Base-by-base conservation (phyloP, 1,140 invertebrate species). In the Periplaneta americana region DNA sequence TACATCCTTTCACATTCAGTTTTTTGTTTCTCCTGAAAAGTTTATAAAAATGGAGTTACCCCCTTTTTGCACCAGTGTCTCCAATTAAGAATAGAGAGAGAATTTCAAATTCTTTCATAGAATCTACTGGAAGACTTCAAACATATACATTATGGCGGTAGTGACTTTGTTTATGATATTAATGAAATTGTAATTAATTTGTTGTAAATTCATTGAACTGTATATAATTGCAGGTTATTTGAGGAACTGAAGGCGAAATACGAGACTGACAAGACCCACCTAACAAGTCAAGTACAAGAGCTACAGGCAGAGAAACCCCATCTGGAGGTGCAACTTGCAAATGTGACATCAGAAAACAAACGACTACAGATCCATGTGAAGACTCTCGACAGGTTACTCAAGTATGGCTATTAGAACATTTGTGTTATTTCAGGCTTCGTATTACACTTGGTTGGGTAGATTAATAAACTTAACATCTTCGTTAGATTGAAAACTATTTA, bases 201-300 rank as follows among this genome's bases (percentile, higher is more conserved):
- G n/a, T n/a, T n/a, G n/a, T n/a, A n/a, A n/a, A n/a, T 3, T 10
- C 13, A 37, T 28, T 36, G 32, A 82, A 79, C 85, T 87, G 22
- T 34, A 34, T 78, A 17, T 28, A 35, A n/a, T 77, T 36, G 91
- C 87, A 87, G 86, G 89, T 87, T 92, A 81, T 91, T 93, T 82
- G 92, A 93, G 83, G 90, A 94, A 84, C 84, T 93, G 15, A 92
- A 93, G 82, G 81, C 83, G 35, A 91, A 92, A 82, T 93, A 93
- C 82, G 90, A 91, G 31, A 84, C 85, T 11, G 93, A 93, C 66
- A 91, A 90, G 83, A 85, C 85, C 3, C 89, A 89, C 82, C 83
- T 92, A 17, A 83, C 83, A 33, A 83, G 82, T 77, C 86, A 88
- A 83, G 85, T 89, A 82, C 86, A 88, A 82, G 81, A 85, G 81